Conservation (phyloP, 2,888 invertebrate species). For the Heliconius ethilla region DNA sequence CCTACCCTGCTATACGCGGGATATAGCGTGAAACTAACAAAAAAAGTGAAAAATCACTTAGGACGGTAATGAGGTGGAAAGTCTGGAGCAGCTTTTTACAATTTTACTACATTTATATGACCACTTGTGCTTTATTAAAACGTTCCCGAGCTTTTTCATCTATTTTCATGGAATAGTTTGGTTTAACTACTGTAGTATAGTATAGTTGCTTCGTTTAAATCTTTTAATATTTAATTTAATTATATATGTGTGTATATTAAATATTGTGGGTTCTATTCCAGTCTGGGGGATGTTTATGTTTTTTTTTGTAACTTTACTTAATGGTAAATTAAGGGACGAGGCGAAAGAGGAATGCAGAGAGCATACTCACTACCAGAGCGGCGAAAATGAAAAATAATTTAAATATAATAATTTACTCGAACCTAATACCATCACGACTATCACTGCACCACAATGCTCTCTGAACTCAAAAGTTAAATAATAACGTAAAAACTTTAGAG, state of each 20-base stretch:
- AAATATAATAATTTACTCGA: background rate
- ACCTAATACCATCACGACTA: background rate
- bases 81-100: constrained; percentile 23
- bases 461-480: constrained; percentile 4
- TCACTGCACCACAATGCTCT: background rate
- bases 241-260: background rate
- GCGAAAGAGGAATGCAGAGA: no score
- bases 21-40: background rate
- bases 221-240: background rate
- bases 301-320: no score
- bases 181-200: constrained; percentile 4
- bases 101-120: constrained; percentile 28
- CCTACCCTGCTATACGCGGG: background rate
- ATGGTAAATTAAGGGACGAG: no score
- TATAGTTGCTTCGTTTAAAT: background rate
- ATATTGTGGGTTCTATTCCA: no score
- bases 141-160: constrained; percentile 12
- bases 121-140: constrained; percentile 26
- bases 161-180: constrained; percentile 22
- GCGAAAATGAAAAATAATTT: no score
- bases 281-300: no score
- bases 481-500: background rate
- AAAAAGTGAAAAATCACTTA: constrained; percentile 4
- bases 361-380: no score
- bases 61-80: constrained; percentile 25